Percentiles rank a stretch among this genome's conserved stretches.
These are phyloP conservation scores for Hirtodrosophila confusa DNA, from an alignment of 2,888 invertebrate genomes.

Conservation along the genomic window DNA sequence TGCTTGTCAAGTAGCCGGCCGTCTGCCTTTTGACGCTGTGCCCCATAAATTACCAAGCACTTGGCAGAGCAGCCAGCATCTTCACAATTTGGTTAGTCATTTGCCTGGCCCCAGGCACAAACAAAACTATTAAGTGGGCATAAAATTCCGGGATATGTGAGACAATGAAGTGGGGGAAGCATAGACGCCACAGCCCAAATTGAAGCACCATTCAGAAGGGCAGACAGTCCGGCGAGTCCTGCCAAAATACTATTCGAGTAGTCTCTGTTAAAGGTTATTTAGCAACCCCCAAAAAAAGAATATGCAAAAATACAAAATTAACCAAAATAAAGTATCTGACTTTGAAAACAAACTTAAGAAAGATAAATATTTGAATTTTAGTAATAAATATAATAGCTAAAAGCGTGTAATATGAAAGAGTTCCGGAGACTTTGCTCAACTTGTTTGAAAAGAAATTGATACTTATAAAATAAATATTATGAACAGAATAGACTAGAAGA, in stretches of 20 bases:
- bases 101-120: slow-evolving; percentile 61
- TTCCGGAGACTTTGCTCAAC: too few species aligned
- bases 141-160: slow-evolving; percentile 62
- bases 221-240: slow-evolving; percentile 27
- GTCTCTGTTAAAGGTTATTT: slow-evolving; percentile 21
- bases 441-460: too few species aligned
- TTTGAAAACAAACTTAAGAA: neutral
- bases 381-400: neutral
- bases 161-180: slow-evolving; percentile 21
- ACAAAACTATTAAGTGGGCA: slow-evolving; percentile 79
- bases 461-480: too few species aligned
- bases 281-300: slow-evolving; percentile 2
- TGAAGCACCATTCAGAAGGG: slow-evolving; percentile 46
- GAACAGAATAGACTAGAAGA: too few species aligned
- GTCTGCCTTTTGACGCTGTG: slow-evolving; percentile 74
- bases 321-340: slow-evolving; percentile 3
- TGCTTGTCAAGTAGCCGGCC: slow-evolving; percentile 70
- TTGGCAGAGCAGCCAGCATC: slow-evolving; percentile 62
- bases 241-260: slow-evolving; percentile 8
- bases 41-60: slow-evolving; percentile 72
- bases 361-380: slow-evolving; percentile 10
- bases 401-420: too few species aligned
- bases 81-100: slow-evolving; percentile 77
- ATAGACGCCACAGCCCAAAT: slow-evolving; percentile 29
- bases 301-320: neutral